Evolutionary conservation across 1,140 invertebrate genomes (phyloP), one percentile per base, ranked within the genome.

Genomic region (Ectropis grisescens): DNA sequence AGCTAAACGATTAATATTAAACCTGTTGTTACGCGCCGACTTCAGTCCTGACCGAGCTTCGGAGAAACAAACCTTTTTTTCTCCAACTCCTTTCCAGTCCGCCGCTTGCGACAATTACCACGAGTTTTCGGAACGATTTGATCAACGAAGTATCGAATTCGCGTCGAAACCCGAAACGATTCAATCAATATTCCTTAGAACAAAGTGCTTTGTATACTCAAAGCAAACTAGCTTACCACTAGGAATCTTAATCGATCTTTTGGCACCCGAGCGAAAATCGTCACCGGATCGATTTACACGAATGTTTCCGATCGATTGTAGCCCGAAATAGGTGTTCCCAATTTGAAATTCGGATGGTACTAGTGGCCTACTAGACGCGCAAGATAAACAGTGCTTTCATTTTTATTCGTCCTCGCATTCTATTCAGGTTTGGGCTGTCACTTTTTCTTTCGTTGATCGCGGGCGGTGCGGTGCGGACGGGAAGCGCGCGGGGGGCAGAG

Each of bases 351-450:
- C n/a, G n/a, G n/a, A n/a, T n/a, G n/a, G 16, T 19, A 19, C 3
- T 8, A 26, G 4, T 26, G 24, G 27, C 13, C 13, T 30, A 11
- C 24, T 45, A 38, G 37, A 30, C 37, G 33, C 36, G 37, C 24
- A 38, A 51, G 31, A 49, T 37, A 43, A 59, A 55, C 37, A 54
- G 37, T 56, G 71, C 76, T 81, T 81, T 81, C 76, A 71, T 81
- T 81, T 78, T 81, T 78, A 78, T 66, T 57, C 62, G 76, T 80
- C 74, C 74, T 72, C 71, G 71, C 48, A 58, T 68, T 69, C 70
- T 75, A 70, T 76, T 76, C 71, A 70, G 69, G 70, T 76, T 75
- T 67, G 67, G 60, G 57, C 51, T 64, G 71, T 81, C 72, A 81
- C 72, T 81, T 81, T 81, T 81, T 78, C 64, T 78, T 81, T 81